Conservation (phyloP, 2,888 invertebrate genomes). For the Penaeus monodon region DNA sequence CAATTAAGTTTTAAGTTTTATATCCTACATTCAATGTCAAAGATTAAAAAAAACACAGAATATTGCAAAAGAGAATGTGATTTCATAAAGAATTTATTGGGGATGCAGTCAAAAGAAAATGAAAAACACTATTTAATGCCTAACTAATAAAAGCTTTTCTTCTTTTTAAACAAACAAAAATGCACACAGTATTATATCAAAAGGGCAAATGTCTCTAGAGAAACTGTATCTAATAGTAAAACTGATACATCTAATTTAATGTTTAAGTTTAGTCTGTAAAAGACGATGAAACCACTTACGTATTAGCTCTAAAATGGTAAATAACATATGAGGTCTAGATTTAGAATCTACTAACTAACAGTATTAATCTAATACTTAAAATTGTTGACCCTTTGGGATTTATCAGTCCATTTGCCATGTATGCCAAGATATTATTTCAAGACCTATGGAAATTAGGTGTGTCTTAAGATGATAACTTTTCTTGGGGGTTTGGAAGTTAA, state of each 20-base stretch:
- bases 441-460: constrained; percentile 15
- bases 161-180: too few species aligned
- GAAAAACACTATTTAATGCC: too few species aligned
- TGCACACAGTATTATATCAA: not conserved
- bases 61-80: too few species aligned
- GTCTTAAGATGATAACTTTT: constrained; percentile 6
- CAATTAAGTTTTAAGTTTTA: too few species aligned
- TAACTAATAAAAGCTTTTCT: too few species aligned
- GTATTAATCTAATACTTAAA: constrained; percentile 17
- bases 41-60: too few species aligned
- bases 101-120: too few species aligned
- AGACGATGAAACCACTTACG: constrained; percentile 7
- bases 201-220: constrained; percentile 25
- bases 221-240: constrained; percentile 21
- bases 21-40: too few species aligned
- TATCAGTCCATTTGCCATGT: constrained; percentile 28
- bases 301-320: constrained; percentile 30
- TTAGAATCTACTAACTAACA: constrained; percentile 4
- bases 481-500: not conserved
- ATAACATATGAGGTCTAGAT: not conserved
- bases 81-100: too few species aligned
- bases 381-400: constrained; percentile 17
- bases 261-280: not conserved
- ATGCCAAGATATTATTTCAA: constrained; percentile 35
- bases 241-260: constrained; percentile 20